These are phyloP conservation scores for Uropetala carovei DNA, from an alignment of 2,888 invertebrate genomes.

Conservation along the genomic window DNA sequence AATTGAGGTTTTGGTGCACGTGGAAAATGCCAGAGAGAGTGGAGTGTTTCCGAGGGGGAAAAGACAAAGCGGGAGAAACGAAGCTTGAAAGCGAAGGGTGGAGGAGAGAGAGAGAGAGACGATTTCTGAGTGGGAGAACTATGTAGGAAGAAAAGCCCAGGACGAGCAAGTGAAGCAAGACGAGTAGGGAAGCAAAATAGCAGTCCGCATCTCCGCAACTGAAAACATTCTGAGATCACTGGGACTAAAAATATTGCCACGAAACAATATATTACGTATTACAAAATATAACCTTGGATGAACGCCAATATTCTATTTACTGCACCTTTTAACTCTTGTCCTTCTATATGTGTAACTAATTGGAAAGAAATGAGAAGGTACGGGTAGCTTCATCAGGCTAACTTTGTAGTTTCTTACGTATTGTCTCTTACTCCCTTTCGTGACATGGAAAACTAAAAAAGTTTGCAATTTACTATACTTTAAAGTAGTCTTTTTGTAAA, in stretches of 20 bases:
- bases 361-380: too few species aligned
- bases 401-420: too few species aligned
- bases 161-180: not conserved
- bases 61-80: not conserved
- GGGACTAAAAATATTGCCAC: conserved; percentile 42
- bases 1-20: too few species aligned
- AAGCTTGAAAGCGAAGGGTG: not conserved
- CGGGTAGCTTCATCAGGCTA: too few species aligned
- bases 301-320: conserved; percentile 30
- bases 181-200: not conserved
- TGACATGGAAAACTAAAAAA: too few species aligned
- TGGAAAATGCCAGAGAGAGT: too few species aligned
- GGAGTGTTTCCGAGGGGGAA: too few species aligned
- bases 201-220: not conserved
- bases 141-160: not conserved
- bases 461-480: too few species aligned
- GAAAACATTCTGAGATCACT: conserved; percentile 56
- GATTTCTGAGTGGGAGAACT: too few species aligned
- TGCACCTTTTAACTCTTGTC: not conserved
- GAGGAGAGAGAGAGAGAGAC: not conserved
- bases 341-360: not conserved
- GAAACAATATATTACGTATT: conserved; percentile 13
- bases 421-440: too few species aligned
- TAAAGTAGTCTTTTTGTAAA: too few species aligned
- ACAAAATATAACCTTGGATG: conserved; percentile 35